A percentile compares a stretch with the other conserved stretches of the same genome.
phyloP scores from a whole-genome alignment of 2,797 vertebrate species.

The Lepilemur ruficaudatus region DNA sequence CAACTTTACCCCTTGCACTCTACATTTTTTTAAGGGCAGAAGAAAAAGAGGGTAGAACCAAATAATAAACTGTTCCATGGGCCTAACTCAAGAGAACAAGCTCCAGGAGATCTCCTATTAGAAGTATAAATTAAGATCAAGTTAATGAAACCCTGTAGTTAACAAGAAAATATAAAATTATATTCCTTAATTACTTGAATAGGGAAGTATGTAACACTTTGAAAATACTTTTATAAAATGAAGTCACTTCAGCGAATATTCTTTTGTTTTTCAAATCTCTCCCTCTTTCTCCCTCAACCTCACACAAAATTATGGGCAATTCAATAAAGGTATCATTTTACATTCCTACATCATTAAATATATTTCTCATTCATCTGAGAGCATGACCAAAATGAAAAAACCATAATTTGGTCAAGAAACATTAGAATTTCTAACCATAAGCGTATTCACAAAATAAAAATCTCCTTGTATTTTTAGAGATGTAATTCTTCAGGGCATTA shows the following conservation, averaged over 20 bases:
- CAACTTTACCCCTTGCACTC: background rate
- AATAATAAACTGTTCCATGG: background rate
- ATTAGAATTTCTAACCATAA: background rate
- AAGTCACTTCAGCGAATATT: background rate
- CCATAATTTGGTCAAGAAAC: slow-evolving; percentile 29
- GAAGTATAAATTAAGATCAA: slow-evolving; percentile 16
- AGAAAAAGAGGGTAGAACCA: background rate
- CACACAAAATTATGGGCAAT: slow-evolving; percentile 30
- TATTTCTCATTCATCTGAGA: slow-evolving; percentile 30
- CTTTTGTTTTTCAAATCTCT: slow-evolving; percentile 35
- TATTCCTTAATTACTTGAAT: background rate
- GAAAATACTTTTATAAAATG: background rate
- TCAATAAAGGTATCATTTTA: slow-evolving; percentile 26
- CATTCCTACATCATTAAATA: slow-evolving; percentile 21
- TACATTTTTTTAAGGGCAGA: background rate
- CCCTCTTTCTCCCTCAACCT: background rate
- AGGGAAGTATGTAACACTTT: background rate
- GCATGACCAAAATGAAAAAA: background rate
- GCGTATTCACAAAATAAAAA: background rate
- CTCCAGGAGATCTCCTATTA: background rate
- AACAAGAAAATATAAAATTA: slow-evolving; percentile 19
- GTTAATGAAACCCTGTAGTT: slow-evolving; percentile 23
- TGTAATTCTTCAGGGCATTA: slow-evolving; percentile 3
- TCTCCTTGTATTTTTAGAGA: background rate
- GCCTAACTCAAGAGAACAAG: slow-evolving; percentile 28